Base-by-base conservation (phyloP, 35 echinoderm and acorn worm genomes). In the Lytechinus variegatus region DNA sequence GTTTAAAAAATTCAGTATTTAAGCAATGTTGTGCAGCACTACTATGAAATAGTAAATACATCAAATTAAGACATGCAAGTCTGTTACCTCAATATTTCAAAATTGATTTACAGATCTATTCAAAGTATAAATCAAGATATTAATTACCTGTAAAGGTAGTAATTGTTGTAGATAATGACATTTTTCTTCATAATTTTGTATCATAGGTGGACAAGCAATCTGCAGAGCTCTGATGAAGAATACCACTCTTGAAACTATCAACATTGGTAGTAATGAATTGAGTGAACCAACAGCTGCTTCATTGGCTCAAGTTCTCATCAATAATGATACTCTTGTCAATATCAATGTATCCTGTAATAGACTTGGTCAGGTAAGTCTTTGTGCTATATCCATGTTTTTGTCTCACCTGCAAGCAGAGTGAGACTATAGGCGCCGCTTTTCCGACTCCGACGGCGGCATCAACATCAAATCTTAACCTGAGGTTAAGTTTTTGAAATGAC, bases 201-300 rank as follows among this genome's bases (percentile, higher is more conserved):
- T 79, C 27, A 9, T 13, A 99, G 98, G 98, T 97, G 98, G 98
- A 52, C 98, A 99, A 55, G 95, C 97, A 24, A 57, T 99, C 0
- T 98, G 97, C 60, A 95, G 96, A 19, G 95, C 97, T 33, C 95
- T 99, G 19, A 89, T 97, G 33, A 97, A 99, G 89, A 99, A 99
- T 89, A 27, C 91, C n/a, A 99, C 98, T 29, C 79, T 99, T 27
- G 97, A 99, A 92, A 86, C 95, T 6, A 54, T 99, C 86, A 97
- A 97, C 51, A 91, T 99, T 1, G 96, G 97, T 52, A 98, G 98
- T 71, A 99, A 99, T 86, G 96, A 99, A 12, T 60, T 99, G 95
- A 99, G 95, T 94, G 98, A 99, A 92, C 98, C 98, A 21, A 99
- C 98, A 10, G 98, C 98, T 21, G 98, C 98, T 29, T 94, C 96